phyloP scores from a whole-genome alignment of 2,113 vertebrate genomes.

The Carassius auratus region DNA sequence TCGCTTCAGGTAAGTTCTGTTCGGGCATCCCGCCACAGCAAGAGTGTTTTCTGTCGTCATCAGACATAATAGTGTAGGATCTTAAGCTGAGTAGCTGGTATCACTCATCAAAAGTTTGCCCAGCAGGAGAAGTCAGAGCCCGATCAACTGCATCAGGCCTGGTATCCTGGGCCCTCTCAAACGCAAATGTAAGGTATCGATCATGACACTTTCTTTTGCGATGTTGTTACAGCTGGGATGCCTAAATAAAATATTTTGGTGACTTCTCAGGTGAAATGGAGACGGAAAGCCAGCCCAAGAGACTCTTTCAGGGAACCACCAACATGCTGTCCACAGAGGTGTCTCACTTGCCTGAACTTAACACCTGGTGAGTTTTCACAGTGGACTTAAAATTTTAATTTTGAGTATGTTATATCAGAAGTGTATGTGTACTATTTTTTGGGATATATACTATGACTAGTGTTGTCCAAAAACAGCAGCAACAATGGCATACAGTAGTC shows the following conservation, averaged over 20 bases:
- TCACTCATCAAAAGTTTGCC: conserved; percentile 57
- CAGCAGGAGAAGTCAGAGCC: conserved; percentile 92
- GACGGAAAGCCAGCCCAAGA: conserved; percentile 90
- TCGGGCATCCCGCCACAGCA: not conserved
- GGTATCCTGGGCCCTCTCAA: conserved; percentile 93
- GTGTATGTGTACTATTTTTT: not conserved
- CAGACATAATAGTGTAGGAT: not conserved
- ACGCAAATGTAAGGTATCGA: conserved; percentile 83
- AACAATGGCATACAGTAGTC: too few relatives aligned
- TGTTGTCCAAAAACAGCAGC: too few relatives aligned
- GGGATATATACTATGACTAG: not conserved
- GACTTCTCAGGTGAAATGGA: conserved; percentile 84
- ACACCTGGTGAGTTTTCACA: conserved; percentile 81
- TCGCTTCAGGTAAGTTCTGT: conserved; percentile 77
- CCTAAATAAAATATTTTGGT: not conserved
- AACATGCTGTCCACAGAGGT: conserved; percentile 84
- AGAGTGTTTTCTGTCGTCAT: not conserved
- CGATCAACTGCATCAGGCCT: conserved; percentile 94
- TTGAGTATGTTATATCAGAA: not conserved
- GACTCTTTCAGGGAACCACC: conserved; percentile 92
- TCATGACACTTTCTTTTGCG: not conserved
- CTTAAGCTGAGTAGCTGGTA: not conserved
- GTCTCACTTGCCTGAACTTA: conserved; percentile 79
- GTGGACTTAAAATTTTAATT: not conserved
- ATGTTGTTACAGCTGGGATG: not conserved